Base-by-base conservation (phyloP, 2,797 vertebrate genomes). In the Acanthurus lineatus region DNA sequence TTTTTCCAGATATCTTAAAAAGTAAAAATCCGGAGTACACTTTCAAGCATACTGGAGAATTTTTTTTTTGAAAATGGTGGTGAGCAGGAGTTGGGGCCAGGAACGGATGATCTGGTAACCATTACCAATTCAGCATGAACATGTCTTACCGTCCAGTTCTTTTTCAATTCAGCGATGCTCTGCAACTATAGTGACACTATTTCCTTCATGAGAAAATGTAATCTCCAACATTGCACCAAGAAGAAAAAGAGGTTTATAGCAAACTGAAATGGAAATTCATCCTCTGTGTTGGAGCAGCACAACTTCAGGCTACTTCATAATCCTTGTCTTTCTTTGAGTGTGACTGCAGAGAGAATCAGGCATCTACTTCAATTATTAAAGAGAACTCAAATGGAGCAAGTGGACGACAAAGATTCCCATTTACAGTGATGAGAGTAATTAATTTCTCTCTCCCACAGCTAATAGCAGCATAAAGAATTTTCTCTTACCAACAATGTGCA, bases 141-240 rank as follows among this genome's bases (percentile, higher is more conserved):
- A 65, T 14, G 22, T 20, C 57, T 20, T 35, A 35, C 4, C 4
- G 47, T 48, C 70, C 19, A 28, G 51, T 62, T 22, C 40, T 22
- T 65, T 57, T 47, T 74, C 44, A 75, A 17, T 74, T 82, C 64
- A 58, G 16, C 35, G 22, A 76, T 63, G 45, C 65, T 56, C 74
- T 65, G 38, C 60, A 76, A 58, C 63, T 77, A 48, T 7, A 51
- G 64, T 52, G 56, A 48, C 59, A 69, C 58, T 45, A 25, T 61
- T 79, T 78, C 53, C 73, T 82, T 77, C 56, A 57, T 61, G 16
- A 64, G 45, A 78, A 86, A 85, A 80, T 11, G 28, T 77, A 28
- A 87, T 75, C 73, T 80, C 70, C 44, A 82, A 76, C 57, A 58
- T 61, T 54, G 72, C 82, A 87, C 81, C 35, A 61, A 47, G 73